Evolutionary conservation across 2,888 invertebrate species (phyloP).

Genomic region (Acrobasis consociella): DNA sequence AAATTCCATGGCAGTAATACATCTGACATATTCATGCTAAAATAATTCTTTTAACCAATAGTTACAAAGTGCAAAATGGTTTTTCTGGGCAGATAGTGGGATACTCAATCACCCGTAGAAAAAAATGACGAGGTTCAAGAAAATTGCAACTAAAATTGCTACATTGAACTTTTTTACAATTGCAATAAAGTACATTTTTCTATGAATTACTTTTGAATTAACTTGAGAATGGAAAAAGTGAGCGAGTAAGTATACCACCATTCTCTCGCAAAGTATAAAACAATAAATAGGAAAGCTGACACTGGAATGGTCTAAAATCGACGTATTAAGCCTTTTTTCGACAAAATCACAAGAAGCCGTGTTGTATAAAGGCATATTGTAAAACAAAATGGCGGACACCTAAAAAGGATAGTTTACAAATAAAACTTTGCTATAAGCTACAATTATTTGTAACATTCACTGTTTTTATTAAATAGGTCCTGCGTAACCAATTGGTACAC

Average conservation of each 20-base stretch:
- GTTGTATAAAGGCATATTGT: no score
- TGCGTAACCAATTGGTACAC: no score
- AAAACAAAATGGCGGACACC: no score
- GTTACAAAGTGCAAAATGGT: constrained; percentile 38
- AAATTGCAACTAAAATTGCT: neutral
- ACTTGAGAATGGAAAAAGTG: no score
- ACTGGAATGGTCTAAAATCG: constrained; percentile 63
- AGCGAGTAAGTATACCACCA: neutral
- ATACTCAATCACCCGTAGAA: constrained; percentile 3
- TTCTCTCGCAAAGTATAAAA: neutral
- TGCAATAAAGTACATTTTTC: neutral
- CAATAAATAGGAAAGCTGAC: constrained; percentile 5
- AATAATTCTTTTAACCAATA: constrained; percentile 55
- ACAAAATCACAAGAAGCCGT: neutral
- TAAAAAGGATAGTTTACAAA: no score
- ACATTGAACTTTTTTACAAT: neutral
- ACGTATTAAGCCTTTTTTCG: neutral
- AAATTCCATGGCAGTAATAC: constrained; percentile 56
- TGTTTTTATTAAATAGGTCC: no score
- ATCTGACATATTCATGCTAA: constrained; percentile 55
- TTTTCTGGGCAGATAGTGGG: constrained; percentile 29
- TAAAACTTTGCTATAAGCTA: no score
- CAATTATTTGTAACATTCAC: no score
- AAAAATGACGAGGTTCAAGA: neutral
- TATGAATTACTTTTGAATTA: no score